Percentiles rank a stretch among this genome's conserved stretches.
Evolutionary conservation across 2,797 vertebrate genomes (phyloP).

Genomic region (Philypnodon macrostomus): DNA sequence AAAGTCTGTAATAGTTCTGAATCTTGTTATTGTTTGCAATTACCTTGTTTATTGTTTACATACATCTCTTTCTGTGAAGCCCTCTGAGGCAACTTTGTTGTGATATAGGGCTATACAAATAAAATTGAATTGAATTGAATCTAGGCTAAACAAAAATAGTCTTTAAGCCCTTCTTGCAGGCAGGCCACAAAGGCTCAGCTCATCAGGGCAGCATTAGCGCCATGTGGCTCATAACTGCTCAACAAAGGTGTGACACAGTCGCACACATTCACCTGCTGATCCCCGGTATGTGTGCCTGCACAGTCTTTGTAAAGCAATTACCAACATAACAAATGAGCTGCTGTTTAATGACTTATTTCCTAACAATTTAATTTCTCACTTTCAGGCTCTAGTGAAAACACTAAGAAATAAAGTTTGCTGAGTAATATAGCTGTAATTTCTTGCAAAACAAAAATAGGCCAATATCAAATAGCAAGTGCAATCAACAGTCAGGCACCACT

Average conservation of each 20-base stretch:
- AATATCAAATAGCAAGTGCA: no score
- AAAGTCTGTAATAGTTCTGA: background rate
- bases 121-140: no score
- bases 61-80: no score
- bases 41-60: no score
- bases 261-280: constrained; percentile 1
- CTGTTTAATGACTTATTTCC: constrained; percentile 25
- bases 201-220: background rate
- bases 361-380: constrained; percentile 48
- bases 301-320: constrained; percentile 25
- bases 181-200: constrained; percentile 2
- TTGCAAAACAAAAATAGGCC: no score
- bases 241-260: background rate
- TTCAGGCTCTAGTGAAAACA: constrained; percentile 29
- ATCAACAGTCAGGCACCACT: no score
- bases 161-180: background rate
- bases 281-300: constrained; percentile 5
- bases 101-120: no score
- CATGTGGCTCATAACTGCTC: constrained; percentile 2
- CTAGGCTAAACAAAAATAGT: background rate
- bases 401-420: constrained; percentile 28
- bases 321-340: constrained; percentile 26
- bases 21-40: no score
- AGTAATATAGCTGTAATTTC: constrained; percentile 11
- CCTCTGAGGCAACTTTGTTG: no score